Evolutionary conservation across 1,140 invertebrate genomes (phyloP).

Genomic region (Acromyrmex echinatior): DNA sequence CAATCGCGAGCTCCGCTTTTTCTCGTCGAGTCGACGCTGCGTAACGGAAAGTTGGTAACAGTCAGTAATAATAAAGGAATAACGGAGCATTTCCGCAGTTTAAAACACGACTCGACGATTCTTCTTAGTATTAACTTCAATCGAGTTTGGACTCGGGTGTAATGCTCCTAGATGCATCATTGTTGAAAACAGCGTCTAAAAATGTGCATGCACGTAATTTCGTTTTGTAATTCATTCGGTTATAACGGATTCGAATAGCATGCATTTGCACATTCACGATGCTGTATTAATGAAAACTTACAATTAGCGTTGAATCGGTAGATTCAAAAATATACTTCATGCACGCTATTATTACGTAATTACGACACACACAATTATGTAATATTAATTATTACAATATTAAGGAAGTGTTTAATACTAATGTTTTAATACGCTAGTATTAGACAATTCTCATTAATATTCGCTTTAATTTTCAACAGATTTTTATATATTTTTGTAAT

Average conservation of each 20-base stretch:
- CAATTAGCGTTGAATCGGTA: not conserved
- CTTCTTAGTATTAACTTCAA: conserved; percentile 39
- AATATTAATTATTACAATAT: not conserved
- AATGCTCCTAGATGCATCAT: conserved; percentile 7
- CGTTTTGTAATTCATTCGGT: conserved; percentile 10
- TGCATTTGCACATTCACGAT: not conserved
- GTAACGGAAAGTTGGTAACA: conserved; percentile 58
- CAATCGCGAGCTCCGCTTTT: conserved; percentile 44
- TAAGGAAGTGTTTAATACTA: not conserved
- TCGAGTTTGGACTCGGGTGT: conserved; percentile 24
- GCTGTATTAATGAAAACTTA: not conserved
- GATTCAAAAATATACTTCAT: not conserved
- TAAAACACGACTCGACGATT: conserved; percentile 53
- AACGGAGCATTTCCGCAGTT: conserved; percentile 61
- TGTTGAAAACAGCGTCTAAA: not conserved
- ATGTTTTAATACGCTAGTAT: not conserved
- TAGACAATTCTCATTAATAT: conserved; percentile 1
- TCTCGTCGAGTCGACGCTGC: conserved; percentile 45
- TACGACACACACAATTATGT: not conserved
- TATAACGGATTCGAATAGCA: not conserved
- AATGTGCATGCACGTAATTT: conserved; percentile 9
- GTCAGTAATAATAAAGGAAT: conserved; percentile 60
- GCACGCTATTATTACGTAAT: not conserved
- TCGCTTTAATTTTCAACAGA: not conserved
- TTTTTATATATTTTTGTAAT: not conserved